Percentiles rank a stretch among this genome's conserved stretches.
phyloP scores from a whole-genome alignment of 1,140 invertebrate genomes.

The Zaprionus inermis region DNA sequence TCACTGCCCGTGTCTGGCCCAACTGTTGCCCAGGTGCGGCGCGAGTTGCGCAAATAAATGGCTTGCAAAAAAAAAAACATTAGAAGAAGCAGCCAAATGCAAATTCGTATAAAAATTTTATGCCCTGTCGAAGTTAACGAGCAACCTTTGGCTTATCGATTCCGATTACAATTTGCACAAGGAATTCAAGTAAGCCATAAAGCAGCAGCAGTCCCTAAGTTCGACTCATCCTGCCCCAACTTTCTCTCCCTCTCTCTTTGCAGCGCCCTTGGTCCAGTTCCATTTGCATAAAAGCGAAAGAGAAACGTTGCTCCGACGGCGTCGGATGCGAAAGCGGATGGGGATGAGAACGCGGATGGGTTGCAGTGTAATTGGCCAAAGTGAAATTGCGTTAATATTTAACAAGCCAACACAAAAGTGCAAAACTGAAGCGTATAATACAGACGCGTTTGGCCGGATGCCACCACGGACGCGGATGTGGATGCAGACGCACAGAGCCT shows the following conservation, averaged over 20 bases:
- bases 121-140: constrained; percentile 72
- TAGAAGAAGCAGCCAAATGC: constrained; percentile 42
- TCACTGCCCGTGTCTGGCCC: constrained; percentile 3
- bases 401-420: constrained; percentile 67
- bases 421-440: constrained; percentile 61
- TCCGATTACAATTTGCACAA: constrained; percentile 38
- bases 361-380: constrained; percentile 78
- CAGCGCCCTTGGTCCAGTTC: constrained; percentile 16
- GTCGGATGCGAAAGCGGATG: constrained; percentile 17
- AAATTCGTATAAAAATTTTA: constrained; percentile 71
- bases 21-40: constrained; percentile 52
- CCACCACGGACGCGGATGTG: constrained; percentile 27
- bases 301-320: constrained; percentile 7
- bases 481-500: constrained; percentile 12
- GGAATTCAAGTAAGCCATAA: constrained; percentile 36
- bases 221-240: too few relatives aligned
- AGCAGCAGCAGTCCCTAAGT: constrained; percentile 9
- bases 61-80: constrained; percentile 32
- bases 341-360: constrained; percentile 43
- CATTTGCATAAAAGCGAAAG: constrained; percentile 64
- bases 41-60: constrained; percentile 50
- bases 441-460: constrained; percentile 20
- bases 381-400: constrained; percentile 82
- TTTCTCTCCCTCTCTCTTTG: background rate
- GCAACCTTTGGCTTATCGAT: constrained; percentile 55